Conservation (phyloP, 2,113 vertebrate genomes). For the Lophius piscatorius region DNA sequence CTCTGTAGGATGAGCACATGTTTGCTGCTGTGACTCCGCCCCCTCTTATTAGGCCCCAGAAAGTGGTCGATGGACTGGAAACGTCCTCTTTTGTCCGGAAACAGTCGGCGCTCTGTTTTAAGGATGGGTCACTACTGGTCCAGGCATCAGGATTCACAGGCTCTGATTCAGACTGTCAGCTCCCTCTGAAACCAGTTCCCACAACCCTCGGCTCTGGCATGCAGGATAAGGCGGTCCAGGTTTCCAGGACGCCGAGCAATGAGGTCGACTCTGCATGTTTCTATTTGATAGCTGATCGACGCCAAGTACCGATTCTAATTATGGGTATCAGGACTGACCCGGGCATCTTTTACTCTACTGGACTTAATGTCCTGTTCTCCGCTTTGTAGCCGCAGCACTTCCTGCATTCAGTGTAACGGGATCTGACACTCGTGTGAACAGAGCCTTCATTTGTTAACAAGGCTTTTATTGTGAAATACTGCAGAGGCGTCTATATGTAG, state of each 20-base stretch:
- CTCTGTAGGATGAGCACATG: neutral
- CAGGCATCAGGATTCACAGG: conserved; percentile 16
- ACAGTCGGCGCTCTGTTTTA: neutral
- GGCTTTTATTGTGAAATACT: too few species aligned
- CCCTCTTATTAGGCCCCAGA: conserved; percentile 37
- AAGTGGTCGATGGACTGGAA: conserved; percentile 32
- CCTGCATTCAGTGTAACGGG: too few species aligned
- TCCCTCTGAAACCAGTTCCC: conserved; percentile 7
- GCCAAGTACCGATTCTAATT: too few species aligned
- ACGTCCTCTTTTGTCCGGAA: conserved; percentile 42
- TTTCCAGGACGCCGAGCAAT: neutral
- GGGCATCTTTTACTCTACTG: too few species aligned
- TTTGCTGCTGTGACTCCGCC: conserved; percentile 7
- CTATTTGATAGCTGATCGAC: too few species aligned
- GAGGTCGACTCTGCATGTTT: neutral
- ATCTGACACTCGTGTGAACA: too few species aligned
- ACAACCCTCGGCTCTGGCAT: neutral
- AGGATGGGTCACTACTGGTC: neutral
- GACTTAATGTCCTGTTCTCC: too few species aligned
- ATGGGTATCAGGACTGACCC: too few species aligned
- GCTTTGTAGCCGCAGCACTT: too few species aligned
- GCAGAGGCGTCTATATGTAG: too few species aligned
- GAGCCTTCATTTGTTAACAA: too few species aligned
- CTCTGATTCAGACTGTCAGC: conserved; percentile 40
- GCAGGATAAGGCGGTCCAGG: too few species aligned